phyloP scores from a whole-genome alignment of 2,797 vertebrate genomes.

The Hipposideros larvatus region DNA sequence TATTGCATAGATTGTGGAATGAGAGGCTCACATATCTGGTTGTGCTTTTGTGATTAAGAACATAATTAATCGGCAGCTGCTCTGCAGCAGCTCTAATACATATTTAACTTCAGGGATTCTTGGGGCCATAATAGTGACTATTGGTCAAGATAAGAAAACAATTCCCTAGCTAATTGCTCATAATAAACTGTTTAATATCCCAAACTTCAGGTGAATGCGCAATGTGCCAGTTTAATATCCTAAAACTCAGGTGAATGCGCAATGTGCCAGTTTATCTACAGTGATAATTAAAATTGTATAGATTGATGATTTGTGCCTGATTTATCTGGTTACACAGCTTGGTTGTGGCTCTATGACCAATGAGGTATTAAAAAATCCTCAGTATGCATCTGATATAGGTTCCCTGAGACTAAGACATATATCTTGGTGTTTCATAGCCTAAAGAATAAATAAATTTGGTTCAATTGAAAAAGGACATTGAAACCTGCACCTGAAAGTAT shows the following conservation, averaged over 20 bases:
- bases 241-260: background rate
- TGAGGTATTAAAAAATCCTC: background rate
- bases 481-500: background rate
- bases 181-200: background rate
- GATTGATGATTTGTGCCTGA: background rate
- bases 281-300: background rate
- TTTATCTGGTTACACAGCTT: background rate
- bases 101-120: background rate
- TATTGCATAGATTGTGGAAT: background rate
- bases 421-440: background rate
- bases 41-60: background rate
- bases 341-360: background rate
- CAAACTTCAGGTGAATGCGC: background rate
- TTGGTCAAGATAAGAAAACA: background rate
- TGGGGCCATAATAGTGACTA: background rate
- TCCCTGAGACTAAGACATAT: background rate
- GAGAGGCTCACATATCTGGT: background rate
- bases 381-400: background rate
- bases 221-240: background rate
- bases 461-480: background rate
- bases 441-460: background rate
- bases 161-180: background rate
- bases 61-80: background rate
- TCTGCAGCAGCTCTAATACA: background rate
- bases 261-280: background rate